Evolutionary conservation across 2,888 invertebrate genomes (phyloP), one percentile per base, ranked within the genome.

Genomic region (Ichneumon xanthorius): DNA sequence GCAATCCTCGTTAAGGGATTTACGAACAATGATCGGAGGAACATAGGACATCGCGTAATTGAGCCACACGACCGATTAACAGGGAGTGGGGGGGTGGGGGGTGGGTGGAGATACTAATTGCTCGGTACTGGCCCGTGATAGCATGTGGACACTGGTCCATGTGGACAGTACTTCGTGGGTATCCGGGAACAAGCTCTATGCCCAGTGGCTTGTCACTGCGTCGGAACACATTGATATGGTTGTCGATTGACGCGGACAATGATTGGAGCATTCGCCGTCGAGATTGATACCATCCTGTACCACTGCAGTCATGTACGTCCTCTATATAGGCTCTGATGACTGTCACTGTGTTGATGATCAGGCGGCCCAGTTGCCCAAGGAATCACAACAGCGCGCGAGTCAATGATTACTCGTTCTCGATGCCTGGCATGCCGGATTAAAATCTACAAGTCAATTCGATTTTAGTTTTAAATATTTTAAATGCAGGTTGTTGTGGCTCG

Each of bases 201-300:
- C 33, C 53, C n/a, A 19, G 65, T n/a, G n/a, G 65, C 33, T 65
- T 65, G 65, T 65, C 33, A 16, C 37, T 37, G 9, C n/a, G 37
- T 65, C 19, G 65, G 65, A 65, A 65, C 37, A 65, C 65, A 37
- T 61, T 37, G 65, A 33, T 33, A 65, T 65, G 65, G 37, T 65
- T 19, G 65, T 65, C 65, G 65, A 65, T 65, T 65, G 65, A 65
- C 37, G 65, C 37, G 5, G 65, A 37, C 37, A 65, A 65, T 65
- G 65, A 65, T 65, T 65, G 65, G 65, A 61, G 61, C 61, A 61
- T 61, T 61, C 61, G 30, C 30, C 14, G 26, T 61, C 61, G 61
- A 61, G 61, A 61, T 61, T 61, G 61, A 61, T 61, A 61, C 30
- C 26, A 11, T 61, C 30, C 14, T 4, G 26, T 26, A 11, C 30